phyloP scores from a whole-genome alignment of 2,888 invertebrate genomes.

The Mesorhabditis belari region DNA sequence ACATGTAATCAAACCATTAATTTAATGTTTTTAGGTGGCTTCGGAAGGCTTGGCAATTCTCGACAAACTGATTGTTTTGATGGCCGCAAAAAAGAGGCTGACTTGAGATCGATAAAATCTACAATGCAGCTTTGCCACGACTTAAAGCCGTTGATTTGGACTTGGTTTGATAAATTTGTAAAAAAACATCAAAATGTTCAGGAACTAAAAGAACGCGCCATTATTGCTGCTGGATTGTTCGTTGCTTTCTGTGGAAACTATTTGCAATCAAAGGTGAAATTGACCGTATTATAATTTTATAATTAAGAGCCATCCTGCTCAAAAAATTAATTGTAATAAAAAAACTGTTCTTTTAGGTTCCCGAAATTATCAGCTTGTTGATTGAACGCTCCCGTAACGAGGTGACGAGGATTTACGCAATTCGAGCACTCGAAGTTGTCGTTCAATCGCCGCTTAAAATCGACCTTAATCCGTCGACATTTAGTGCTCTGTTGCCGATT shows the following conservation, averaged over 20 bases:
- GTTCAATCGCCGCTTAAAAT: slow-evolving; percentile 66
- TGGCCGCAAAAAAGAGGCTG: not conserved
- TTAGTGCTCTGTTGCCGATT: slow-evolving; percentile 81
- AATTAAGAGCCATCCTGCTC: no score
- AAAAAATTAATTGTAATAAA: no score
- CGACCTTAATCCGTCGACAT: slow-evolving; percentile 54
- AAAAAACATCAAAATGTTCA: slow-evolving; percentile 5
- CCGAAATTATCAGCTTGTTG: slow-evolving; percentile 79
- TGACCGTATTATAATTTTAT: not conserved
- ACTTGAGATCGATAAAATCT: slow-evolving; percentile 56
- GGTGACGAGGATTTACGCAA: slow-evolving; percentile 89
- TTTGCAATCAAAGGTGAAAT: slow-evolving; percentile 55
- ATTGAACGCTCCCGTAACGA: slow-evolving; percentile 89
- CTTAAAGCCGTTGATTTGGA: slow-evolving; percentile 91
- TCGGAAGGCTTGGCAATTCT: slow-evolving; percentile 22
- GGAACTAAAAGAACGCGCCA: slow-evolving; percentile 95
- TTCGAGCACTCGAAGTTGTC: slow-evolving; percentile 71
- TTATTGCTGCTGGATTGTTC: slow-evolving; percentile 77
- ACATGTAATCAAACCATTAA: not conserved
- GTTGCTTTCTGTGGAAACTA: slow-evolving; percentile 84
- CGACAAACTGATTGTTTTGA: slow-evolving; percentile 7
- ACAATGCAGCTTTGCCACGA: slow-evolving; percentile 75
- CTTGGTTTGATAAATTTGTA: slow-evolving; percentile 60
- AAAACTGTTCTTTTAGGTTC: slow-evolving; percentile 52
- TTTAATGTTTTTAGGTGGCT: slow-evolving; percentile 13